phyloP scores from a whole-genome alignment of 2,888 invertebrate species.

The Epistrophe grossulariae region DNA sequence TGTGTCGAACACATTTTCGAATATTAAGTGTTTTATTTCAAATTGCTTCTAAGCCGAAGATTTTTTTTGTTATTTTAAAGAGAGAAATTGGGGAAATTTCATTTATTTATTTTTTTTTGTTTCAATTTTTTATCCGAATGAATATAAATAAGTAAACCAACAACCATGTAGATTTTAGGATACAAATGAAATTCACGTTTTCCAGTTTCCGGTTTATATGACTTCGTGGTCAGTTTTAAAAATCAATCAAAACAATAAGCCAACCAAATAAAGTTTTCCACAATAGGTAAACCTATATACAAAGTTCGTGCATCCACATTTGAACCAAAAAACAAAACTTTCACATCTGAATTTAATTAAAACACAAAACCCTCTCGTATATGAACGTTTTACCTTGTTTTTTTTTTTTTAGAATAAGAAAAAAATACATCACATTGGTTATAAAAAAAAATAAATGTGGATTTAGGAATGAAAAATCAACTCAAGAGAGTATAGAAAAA shows the following conservation, averaged over 20 bases:
- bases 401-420: background rate
- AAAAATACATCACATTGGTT: background rate
- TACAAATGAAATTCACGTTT: constrained; percentile 9
- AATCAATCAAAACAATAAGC: constrained; percentile 40
- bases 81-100: background rate
- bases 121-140: background rate
- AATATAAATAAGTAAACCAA: background rate
- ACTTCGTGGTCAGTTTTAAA: constrained; percentile 1
- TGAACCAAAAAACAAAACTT: background rate
- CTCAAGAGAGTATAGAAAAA: background rate
- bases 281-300: background rate
- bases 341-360: constrained; percentile 18
- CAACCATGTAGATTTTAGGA: background rate
- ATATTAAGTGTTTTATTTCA: background rate
- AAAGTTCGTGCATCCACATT: background rate
- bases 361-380: background rate
- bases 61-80: background rate
- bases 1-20: background rate
- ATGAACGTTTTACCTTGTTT: background rate
- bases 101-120: background rate
- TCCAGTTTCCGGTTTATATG: constrained; percentile 2
- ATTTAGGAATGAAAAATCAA: constrained; percentile 1
- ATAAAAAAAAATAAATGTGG: background rate
- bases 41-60: background rate
- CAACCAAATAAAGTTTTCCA: constrained; percentile 1